Evolutionary conservation across 2,888 invertebrate genomes (phyloP), one percentile per base, ranked within the genome.

Genomic region (Tipula vernalis): DNA sequence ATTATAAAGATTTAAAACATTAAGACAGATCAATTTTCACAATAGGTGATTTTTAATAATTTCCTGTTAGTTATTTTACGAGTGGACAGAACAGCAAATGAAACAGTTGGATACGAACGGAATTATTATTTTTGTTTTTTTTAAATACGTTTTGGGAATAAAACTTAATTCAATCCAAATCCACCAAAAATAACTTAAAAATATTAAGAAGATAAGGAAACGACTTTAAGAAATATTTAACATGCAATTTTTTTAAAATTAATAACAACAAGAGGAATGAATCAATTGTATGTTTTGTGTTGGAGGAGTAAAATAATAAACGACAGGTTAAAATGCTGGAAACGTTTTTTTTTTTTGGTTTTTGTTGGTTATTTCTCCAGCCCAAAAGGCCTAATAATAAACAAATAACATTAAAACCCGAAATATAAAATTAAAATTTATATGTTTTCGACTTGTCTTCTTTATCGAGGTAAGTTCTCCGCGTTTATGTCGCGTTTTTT

Each of bases 381-480:
- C 71, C 71, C 71, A 71, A 71, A 71, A 71, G 71, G 71, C 71
- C 71, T 71, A 71, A 71, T 71, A 71, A 71, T 71, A 71, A 71
- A 71, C 28, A 71, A 71, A 71, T 71, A 71, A 18, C 4, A 71
- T 28, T 0, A 28, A 28, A 71, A 71, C 28, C 71, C 71, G 71
- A 71, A 51, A 51, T 51, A 51, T 51, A 51, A 51, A 51, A 71
- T 71, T 4, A 71, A 71, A 71, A 71, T 71, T 71, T 71, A 71
- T 71, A 71, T 71, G 28, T 6, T 71, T 57, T 71, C 28, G 28
- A 10, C 2, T 71, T 71, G 28, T 71, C 12, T 71, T 28, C 10
- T 71, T 8, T 28, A 39, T 39, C 3, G 39, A 8, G 28, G 28
- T 71, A 71, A 18, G 71, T 10, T 8, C 28, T 71, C 28, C 71